Base-by-base conservation (phyloP, 2,113 vertebrate species). In the Baryphthengus martii region DNA sequence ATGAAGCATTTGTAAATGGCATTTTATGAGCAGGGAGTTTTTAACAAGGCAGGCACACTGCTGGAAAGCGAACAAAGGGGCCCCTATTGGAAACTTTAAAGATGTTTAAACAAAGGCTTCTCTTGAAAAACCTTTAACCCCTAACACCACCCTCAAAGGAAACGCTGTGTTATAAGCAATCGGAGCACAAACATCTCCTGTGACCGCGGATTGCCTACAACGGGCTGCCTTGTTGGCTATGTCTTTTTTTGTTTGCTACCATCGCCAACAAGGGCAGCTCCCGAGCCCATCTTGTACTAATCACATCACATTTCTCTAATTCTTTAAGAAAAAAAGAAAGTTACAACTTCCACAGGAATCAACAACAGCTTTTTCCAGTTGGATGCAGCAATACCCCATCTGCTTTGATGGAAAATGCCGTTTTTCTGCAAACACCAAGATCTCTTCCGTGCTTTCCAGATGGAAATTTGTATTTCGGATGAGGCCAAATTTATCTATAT, bases 51-150 rank as follows among this genome's bases (percentile, higher is more conserved):
- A 94, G 95, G 93, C 82, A 71, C 25, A 7, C 81, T 68, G 90
- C 88, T 94, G 65, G 2, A 17, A 45, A 91, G 83, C 0, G 45
- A 96, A 97, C 93, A 95, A 93, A 97, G 95, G 47, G 90, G 88
- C 79, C 87, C 94, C 94, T 97, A 91, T 92, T 96, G 92, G 91
- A 96, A 96, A 95, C 78, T 76, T 91, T 90, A 88, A 94, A 93
- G 97, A 84, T 68, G 58, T 91, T 94, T 93, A 93, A 94, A 96
- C 93, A 96, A 96, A 97, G 83, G 55, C 52, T 93, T 87, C 93
- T 94, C 92, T 94, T 96, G 75, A 95, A 95, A 95, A 97, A 94
- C 94, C 85, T 94, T 95, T 92, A 96, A 96, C 93, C 95, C 96
- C 90, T 92, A 39, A 80, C 77, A 87, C 93, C 96, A 96, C 70